A percentile compares a stretch with the other conserved stretches of the same genome.
These are phyloP conservation scores for Strix uralensis DNA, from an alignment of 2,113 vertebrate species.

Conservation along the genomic window DNA sequence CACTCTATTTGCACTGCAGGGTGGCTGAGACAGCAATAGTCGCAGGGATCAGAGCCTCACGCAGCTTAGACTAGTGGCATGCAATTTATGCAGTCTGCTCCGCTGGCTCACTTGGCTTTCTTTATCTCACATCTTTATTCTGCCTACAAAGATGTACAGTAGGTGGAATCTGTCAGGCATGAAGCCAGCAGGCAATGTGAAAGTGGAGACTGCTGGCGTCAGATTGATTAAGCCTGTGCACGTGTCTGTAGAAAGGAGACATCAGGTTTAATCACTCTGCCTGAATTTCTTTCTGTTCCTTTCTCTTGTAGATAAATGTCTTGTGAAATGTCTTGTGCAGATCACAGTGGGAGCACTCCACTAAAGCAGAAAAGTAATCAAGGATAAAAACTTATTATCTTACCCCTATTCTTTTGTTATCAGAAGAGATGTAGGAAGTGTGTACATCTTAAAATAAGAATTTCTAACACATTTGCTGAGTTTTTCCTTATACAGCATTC, in stretches of 20 bases:
- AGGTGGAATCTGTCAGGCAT: constrained; percentile 74
- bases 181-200: constrained; percentile 71
- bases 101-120: constrained; percentile 38
- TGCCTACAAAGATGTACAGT: constrained; percentile 27
- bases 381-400: not conserved
- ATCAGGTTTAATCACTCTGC: constrained; percentile 69
- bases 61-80: not conserved
- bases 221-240: constrained; percentile 80
- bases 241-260: constrained; percentile 77
- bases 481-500: not conserved
- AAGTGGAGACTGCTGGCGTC: constrained; percentile 71
- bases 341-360: not conserved
- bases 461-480: not conserved
- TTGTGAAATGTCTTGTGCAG: not conserved
- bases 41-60: not conserved
- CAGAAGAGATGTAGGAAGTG: not conserved
- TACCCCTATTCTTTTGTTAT: not conserved
- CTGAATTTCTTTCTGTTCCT: constrained; percentile 29
- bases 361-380: not conserved
- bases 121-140: constrained; percentile 69
- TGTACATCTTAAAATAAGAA: not conserved
- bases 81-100: constrained; percentile 58
- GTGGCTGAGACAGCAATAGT: not conserved
- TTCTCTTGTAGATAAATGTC: constrained; percentile 3
- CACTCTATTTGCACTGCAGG: constrained; percentile 14